Evolutionary conservation across 2,797 vertebrate species (phyloP).

Genomic region (Phoxinus dragarum): DNA sequence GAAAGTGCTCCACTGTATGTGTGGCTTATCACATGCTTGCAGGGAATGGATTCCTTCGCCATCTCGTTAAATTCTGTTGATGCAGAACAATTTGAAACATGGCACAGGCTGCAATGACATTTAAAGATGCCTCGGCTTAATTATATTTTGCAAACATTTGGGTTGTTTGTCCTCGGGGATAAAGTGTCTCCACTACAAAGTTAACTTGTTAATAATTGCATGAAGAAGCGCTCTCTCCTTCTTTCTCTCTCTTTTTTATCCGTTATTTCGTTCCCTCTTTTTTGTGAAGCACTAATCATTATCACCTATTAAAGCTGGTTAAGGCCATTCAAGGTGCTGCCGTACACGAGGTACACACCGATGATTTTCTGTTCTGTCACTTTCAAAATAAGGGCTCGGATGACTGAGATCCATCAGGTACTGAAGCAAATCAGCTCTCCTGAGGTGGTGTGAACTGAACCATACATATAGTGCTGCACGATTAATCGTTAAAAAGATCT

Average conservation of each 20-base stretch:
- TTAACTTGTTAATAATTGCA: conserved; percentile 95
- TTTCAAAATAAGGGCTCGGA: conserved; percentile 64
- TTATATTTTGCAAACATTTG: conserved; percentile 99
- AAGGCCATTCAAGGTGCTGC: conserved; percentile 81
- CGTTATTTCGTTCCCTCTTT: conserved; percentile 45
- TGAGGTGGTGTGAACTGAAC: not conserved
- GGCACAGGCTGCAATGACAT: conserved; percentile 99
- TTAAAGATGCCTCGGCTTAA: conserved; percentile 99
- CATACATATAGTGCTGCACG: not conserved
- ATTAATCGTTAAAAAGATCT: not conserved
- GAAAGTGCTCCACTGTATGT: conserved; percentile 99
- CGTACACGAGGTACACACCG: conserved; percentile 68
- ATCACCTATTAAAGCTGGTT: conserved; percentile 83
- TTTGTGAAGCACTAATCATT: conserved; percentile 77
- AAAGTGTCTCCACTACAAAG: conserved; percentile 99
- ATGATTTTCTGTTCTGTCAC: conserved; percentile 60
- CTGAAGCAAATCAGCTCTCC: not conserved
- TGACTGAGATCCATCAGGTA: conserved; percentile 26
- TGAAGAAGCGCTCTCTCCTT: conserved; percentile 78
- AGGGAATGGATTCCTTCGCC: conserved; percentile 99
- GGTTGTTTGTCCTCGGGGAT: conserved; percentile 98
- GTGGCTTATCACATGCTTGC: conserved; percentile 98
- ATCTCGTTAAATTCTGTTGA: conserved; percentile 99
- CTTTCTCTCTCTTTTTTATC: conserved; percentile 71
- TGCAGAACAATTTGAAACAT: conserved; percentile 99